Evolutionary conservation across 2,797 vertebrate genomes (phyloP).

Genomic region (Hoplostethus mediterraneus): DNA sequence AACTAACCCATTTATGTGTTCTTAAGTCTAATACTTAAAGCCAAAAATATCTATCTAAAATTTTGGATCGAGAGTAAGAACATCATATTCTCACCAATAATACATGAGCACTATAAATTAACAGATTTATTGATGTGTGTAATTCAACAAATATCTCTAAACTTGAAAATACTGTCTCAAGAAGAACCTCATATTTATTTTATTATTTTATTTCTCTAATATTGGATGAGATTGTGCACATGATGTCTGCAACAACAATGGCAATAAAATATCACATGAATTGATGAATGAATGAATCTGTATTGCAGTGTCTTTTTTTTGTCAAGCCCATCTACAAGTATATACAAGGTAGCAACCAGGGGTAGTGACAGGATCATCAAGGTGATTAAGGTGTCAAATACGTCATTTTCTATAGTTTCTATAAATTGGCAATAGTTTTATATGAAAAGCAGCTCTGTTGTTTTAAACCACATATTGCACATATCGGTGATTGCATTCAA

Average conservation of each 20-base stretch:
- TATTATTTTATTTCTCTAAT: conserved; percentile 61
- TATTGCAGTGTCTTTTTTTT: background rate
- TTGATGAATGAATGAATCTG: conserved; percentile 3
- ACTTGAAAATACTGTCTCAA: conserved; percentile 69
- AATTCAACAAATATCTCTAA: conserved; percentile 52
- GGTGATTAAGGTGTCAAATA: background rate
- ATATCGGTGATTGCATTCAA: background rate
- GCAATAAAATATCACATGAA: conserved; percentile 71
- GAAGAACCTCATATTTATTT: conserved; percentile 72
- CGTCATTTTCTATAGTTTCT: background rate
- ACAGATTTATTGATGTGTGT: conserved; percentile 46
- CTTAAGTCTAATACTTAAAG: conserved; percentile 32
- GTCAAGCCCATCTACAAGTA: background rate
- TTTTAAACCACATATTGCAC: background rate
- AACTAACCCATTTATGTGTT: conserved; percentile 8
- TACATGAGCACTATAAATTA: conserved; percentile 42
- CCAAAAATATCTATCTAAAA: conserved; percentile 33
- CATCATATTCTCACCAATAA: conserved; percentile 23
- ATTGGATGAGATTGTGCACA: conserved; percentile 59
- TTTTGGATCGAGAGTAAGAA: conserved; percentile 56
- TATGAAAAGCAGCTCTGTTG: background rate
- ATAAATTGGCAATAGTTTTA: background rate
- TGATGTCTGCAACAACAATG: conserved; percentile 59
- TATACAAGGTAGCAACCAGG: no score
- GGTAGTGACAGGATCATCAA: background rate